phyloP scores from a whole-genome alignment of 1,140 invertebrate species.

The Campoletis sonorensis region DNA sequence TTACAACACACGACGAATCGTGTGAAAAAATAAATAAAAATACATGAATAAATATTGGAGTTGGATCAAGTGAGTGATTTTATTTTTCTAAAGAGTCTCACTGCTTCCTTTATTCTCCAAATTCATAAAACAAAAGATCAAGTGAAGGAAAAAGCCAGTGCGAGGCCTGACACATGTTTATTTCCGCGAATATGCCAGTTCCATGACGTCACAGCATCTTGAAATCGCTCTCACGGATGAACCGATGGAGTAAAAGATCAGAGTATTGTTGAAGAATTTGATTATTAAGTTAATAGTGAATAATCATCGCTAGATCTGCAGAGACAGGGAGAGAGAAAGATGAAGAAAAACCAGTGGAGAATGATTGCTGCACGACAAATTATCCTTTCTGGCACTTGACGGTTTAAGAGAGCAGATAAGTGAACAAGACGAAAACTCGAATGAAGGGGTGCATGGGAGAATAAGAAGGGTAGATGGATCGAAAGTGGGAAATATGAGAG shows the following conservation, averaged over 20 bases:
- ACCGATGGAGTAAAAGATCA: too few species aligned
- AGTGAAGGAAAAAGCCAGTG: too few species aligned
- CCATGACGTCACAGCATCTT: too few species aligned
- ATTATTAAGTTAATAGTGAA: background rate
- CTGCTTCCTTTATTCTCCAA: background rate
- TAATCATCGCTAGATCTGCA: background rate
- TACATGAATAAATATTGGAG: constrained; percentile 1
- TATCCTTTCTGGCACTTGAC: constrained; percentile 6
- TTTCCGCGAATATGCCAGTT: too few species aligned
- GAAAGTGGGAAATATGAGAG: background rate
- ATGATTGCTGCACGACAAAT: constrained; percentile 17
- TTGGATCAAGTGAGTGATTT: background rate
- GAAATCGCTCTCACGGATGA: too few species aligned
- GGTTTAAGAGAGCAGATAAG: constrained; percentile 32
- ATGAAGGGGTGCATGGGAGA: background rate
- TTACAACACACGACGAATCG: background rate
- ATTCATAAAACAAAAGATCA: background rate
- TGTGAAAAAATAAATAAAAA: constrained; percentile 35
- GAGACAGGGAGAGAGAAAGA: too few species aligned
- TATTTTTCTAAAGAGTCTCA: background rate
- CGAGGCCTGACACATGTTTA: too few species aligned
- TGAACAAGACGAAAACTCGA: constrained; percentile 34
- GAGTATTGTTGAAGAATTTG: too few species aligned
- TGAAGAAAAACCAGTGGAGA: background rate
- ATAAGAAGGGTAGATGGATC: background rate